Evolutionary conservation across 1,140 invertebrate species (phyloP), one percentile per base, ranked within the genome.

Genomic region (Vanessa tameamea): DNA sequence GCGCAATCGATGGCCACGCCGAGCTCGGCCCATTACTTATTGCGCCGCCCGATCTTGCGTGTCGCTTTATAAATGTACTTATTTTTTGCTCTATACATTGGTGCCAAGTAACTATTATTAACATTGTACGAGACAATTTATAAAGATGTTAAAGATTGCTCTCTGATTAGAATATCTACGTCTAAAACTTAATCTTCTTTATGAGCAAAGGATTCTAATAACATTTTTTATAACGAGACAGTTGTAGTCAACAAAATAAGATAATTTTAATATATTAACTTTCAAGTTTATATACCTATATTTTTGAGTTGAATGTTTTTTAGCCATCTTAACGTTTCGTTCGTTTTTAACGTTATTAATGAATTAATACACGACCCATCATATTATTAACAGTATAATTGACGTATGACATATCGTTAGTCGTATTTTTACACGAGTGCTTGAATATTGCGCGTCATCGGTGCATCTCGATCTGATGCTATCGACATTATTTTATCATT

Each of bases 91-190:
- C 68, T 37, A 70, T 72, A 79, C 74, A 77, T 88, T 87, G 83
- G 87, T 90, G 86, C 79, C 77, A 78, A 82, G 82, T 80, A 76
- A 87, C 87, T 89, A 89, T 88, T 90, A 89, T 89, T 87, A 87
- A 88, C 79, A 70, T 78, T 80, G 76, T 81, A 81, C 85, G 85
- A 87, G 75, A 77, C 82, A 84, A 88, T 89, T 84, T 85, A 83
- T 84, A 80, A 83, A 87, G 75, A 78, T 80, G 78, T 81, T 78
- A 77, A 75, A 63, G 53, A 64, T 66, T 79, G 70, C 76, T 78
- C 47, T 78, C 57, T 80, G 75, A 77, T 85, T 81, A 72, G 74
- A 76, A 61, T 61, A 37, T 61, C 31, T 61, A 37, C 57, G 57
- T 61, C 57, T 61, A 61, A 37, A n/a, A 14, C 13, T 43, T 61